Percentiles rank a stretch among this genome's conserved stretches.
These are phyloP conservation scores for Clavelina lepadiformis DNA, from an alignment of 23 tunicate genomes.

Conservation along the genomic window DNA sequence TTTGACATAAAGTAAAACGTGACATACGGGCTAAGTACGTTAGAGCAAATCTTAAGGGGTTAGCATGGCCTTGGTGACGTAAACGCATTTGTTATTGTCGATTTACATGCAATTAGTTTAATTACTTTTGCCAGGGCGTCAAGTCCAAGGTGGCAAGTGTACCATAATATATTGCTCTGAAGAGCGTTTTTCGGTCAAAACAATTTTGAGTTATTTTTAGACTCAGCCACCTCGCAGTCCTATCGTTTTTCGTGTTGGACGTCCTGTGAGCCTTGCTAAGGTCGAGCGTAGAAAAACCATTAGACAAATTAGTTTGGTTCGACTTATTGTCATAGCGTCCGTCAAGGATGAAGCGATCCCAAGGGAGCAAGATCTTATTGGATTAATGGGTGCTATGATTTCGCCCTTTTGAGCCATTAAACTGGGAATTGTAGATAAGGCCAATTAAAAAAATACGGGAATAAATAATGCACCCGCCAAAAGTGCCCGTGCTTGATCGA, in stretches of 20 bases:
- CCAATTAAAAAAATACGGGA: constrained; percentile 23
- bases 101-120: constrained; percentile 22
- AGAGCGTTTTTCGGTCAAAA: no score
- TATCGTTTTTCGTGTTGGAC: no score
- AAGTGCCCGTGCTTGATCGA: neutral
- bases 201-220: no score
- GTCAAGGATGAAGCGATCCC: constrained; percentile 21
- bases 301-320: constrained; percentile 26
- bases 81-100: constrained; percentile 24
- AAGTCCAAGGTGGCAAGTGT: constrained; percentile 10
- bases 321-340: constrained; percentile 11
- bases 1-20: no score
- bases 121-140: constrained; percentile 10
- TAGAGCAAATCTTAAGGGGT: constrained; percentile 6
- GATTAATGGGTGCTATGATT: constrained; percentile 32
- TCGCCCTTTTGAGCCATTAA: constrained; percentile 19
- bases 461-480: constrained; percentile 20
- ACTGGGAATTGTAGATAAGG: constrained; percentile 35
- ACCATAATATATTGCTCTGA: neutral
- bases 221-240: no score
- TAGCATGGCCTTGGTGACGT: constrained; percentile 32
- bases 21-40: constrained; percentile 35
- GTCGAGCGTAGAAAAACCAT: no score
- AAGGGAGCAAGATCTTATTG: constrained; percentile 14
- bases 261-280: no score